Percentiles rank a stretch among this genome's conserved stretches.
phyloP scores from a whole-genome alignment of 23 tunicate species.

The Trididemnum miniatum region DNA sequence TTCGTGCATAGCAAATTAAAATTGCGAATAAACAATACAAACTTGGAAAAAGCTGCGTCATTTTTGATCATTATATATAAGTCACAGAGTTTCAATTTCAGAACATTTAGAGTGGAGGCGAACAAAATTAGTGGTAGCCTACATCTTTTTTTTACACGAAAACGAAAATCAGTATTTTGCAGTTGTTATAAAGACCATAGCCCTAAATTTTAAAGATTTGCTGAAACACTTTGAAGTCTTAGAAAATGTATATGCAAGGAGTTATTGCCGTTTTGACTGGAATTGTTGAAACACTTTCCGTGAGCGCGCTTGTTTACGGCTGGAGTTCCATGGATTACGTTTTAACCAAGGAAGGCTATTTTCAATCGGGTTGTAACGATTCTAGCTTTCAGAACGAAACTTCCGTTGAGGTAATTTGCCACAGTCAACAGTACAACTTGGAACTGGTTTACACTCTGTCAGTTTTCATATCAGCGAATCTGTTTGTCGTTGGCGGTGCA shows the following conservation, averaged over 20 bases:
- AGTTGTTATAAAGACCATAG: no score
- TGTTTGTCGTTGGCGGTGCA: background rate
- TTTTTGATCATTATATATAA: no score
- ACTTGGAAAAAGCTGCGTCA: no score
- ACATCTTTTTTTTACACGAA: no score
- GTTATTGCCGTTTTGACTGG: background rate
- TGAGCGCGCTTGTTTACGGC: background rate
- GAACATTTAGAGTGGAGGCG: no score
- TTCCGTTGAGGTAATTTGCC: background rate
- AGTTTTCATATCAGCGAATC: background rate
- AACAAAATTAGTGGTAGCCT: no score
- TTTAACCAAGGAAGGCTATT: slow-evolving; percentile 26
- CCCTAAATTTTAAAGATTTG: no score
- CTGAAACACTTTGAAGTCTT: no score
- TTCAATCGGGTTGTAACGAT: background rate
- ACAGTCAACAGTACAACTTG: slow-evolving; percentile 5
- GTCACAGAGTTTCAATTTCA: no score
- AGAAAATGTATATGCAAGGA: background rate
- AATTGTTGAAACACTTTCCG: background rate
- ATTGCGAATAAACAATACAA: no score
- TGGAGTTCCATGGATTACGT: slow-evolving; percentile 26
- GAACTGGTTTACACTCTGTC: slow-evolving; percentile 1
- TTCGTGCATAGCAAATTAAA: no score
- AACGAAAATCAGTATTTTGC: no score
- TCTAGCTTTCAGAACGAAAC: background rate